Conservation (phyloP, 1,140 invertebrate genomes). For the Vanessa tameamea region DNA sequence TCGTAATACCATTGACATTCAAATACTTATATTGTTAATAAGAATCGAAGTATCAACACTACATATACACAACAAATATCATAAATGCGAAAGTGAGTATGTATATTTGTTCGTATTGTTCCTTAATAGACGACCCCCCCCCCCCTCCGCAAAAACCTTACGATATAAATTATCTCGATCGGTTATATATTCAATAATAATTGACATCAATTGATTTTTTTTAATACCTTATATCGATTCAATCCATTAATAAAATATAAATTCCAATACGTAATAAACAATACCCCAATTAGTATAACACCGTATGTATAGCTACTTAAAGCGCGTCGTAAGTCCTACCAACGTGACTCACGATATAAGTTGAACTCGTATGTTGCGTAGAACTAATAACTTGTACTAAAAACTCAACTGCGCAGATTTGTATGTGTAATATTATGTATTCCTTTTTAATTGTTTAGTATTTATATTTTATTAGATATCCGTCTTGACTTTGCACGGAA, state of each 20-base stretch:
- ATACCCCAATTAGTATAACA: slow-evolving; percentile 38
- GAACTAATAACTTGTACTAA: slow-evolving; percentile 8
- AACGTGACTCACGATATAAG: slow-evolving; percentile 34
- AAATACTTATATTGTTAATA: too few species aligned
- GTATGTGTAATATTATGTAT: neutral
- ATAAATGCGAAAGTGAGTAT: neutral
- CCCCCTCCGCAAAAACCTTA: neutral
- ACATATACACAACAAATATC: too few species aligned
- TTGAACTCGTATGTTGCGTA: slow-evolving; percentile 26
- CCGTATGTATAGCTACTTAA: slow-evolving; percentile 12
- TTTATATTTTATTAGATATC: neutral
- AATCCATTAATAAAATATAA: neutral
- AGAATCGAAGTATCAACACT: too few species aligned
- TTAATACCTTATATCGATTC: neutral
- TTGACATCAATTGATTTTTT: too few species aligned
- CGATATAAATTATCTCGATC: neutral
- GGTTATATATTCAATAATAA: neutral
- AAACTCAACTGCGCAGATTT: neutral
- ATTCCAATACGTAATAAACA: slow-evolving; percentile 28
- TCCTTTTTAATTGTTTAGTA: neutral
- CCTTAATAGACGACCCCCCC: too few species aligned
- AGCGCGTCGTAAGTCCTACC: slow-evolving; percentile 17
- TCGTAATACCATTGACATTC: too few species aligned
- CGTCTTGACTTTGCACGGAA: too few species aligned
- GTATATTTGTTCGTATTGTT: neutral